Evolutionary conservation across 2,113 vertebrate genomes (phyloP), one percentile per base, ranked within the genome.

Genomic region (Pogona vitticeps): DNA sequence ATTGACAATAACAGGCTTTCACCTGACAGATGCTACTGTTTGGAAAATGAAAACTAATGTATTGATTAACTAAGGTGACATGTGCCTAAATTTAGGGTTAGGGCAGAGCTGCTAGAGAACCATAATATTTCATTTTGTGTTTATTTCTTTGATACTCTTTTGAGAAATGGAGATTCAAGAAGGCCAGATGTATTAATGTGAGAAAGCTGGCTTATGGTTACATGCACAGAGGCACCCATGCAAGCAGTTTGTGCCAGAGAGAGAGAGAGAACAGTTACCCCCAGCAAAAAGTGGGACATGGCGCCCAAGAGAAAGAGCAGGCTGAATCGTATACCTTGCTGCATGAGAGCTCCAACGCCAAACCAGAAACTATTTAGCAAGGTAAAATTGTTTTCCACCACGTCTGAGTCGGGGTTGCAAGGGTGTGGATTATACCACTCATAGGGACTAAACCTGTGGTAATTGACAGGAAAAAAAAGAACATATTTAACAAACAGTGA

Each of bases 361-460:
- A 99, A 99, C 98, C 98, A 99, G 98, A 99, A 99, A 98, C 98
- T 99, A 98, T 99, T 99, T 97, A 99, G 98, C 97, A 99, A 98
- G 96, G 98, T 99, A 97, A 99, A 99, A 98, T 99, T 99, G 97
- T 99, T 99, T 98, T 99, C 98, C 98, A 99, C 98, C 96, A 99
- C 98, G 96, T 99, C 98, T 96, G 98, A 99, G 97, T 99, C 98
- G 72, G 98, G 98, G 94, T 99, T 99, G 98, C 98, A 99, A 91
- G 98, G 98, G 95, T 99, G 98, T 96, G 98, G 98, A 89, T 99
- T 99, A 98, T 99, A 99, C 98, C 98, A 99, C 97, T 99, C 98
- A 97, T 99, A 99, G 95, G 98, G 98, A 94, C 98, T 99, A 98
- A 99, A 99, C 98, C 98, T 99, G 98, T 96, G 97, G 96, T 96